A percentile compares a stretch with the other conserved stretches of the same genome.
phyloP scores from a whole-genome alignment of 2,113 vertebrate species.

The Poecile atricapillus region DNA sequence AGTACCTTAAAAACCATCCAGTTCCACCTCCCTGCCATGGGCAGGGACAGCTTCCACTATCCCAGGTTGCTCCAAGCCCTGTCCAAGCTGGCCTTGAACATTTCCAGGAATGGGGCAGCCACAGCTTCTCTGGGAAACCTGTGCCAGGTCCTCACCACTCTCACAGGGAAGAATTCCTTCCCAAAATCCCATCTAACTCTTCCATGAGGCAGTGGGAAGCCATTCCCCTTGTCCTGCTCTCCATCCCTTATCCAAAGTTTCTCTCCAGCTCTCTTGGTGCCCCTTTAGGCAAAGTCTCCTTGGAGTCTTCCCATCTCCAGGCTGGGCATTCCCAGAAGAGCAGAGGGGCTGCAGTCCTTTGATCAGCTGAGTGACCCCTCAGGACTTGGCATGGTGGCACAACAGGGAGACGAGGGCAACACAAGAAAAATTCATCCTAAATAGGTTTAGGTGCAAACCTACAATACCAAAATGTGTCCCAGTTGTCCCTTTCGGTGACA shows the following conservation, averaged over 20 bases:
- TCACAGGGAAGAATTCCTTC: background rate
- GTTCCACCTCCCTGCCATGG: background rate
- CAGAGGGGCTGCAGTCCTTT: background rate
- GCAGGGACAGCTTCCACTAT: background rate
- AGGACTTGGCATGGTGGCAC: background rate
- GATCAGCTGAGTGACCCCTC: background rate
- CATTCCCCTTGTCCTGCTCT: background rate
- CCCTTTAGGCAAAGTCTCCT: background rate
- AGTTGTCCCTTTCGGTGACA: background rate
- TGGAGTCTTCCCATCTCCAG: background rate
- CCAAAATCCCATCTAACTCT: background rate
- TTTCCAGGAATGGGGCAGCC: background rate
- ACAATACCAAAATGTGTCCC: rapidly evolving
- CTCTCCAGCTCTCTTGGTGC: background rate
- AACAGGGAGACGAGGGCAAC: background rate
- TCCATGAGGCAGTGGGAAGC: background rate
- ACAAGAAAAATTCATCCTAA: background rate
- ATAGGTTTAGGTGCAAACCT: background rate
- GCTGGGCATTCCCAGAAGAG: background rate
- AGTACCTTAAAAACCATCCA: background rate
- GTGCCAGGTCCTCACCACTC: background rate
- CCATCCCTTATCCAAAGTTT: background rate
- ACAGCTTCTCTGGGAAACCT: background rate
- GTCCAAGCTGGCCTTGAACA: rapidly evolving
- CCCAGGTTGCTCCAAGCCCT: background rate